These are phyloP conservation scores for Scaptomyza montana DNA, from an alignment of 1,140 invertebrate species.

Conservation along the genomic window DNA sequence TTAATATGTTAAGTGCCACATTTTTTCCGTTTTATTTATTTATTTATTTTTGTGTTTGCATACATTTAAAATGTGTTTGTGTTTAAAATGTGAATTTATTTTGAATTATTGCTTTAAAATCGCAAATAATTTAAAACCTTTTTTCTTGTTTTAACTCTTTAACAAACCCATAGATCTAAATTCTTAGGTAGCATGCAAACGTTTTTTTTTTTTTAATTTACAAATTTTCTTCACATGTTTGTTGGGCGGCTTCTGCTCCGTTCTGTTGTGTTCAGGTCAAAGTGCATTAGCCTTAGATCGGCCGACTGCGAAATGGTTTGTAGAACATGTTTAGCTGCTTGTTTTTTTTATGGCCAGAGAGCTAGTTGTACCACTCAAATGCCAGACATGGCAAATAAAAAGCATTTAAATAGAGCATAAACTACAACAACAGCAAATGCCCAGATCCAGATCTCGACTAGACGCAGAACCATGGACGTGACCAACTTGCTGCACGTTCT, in stretches of 20 bases:
- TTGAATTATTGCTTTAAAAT: no score
- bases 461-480: conserved; percentile 50
- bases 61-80: conserved; percentile 26
- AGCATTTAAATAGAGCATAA: conserved; percentile 75
- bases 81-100: conserved; percentile 32
- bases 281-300: conserved; percentile 77
- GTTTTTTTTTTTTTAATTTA: background rate
- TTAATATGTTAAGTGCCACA: conserved; percentile 44
- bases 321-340: conserved; percentile 56
- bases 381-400: conserved; percentile 76
- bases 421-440: conserved; percentile 45
- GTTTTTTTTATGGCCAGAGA: conserved; percentile 62
- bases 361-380: conserved; percentile 55
- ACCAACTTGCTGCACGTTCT: conserved; percentile 66
- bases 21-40: background rate
- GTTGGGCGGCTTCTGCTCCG: conserved; percentile 1
- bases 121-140: no score
- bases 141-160: no score
- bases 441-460: conserved; percentile 37
- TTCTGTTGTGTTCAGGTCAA: conserved; percentile 43
- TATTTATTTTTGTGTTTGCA: background rate
- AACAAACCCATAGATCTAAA: conserved; percentile 11
- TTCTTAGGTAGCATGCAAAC: conserved; percentile 2
- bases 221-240: background rate
- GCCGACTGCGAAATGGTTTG: conserved; percentile 39